phyloP scores from a whole-genome alignment of 2,888 invertebrate species.

The Meteorus cinctellus region DNA sequence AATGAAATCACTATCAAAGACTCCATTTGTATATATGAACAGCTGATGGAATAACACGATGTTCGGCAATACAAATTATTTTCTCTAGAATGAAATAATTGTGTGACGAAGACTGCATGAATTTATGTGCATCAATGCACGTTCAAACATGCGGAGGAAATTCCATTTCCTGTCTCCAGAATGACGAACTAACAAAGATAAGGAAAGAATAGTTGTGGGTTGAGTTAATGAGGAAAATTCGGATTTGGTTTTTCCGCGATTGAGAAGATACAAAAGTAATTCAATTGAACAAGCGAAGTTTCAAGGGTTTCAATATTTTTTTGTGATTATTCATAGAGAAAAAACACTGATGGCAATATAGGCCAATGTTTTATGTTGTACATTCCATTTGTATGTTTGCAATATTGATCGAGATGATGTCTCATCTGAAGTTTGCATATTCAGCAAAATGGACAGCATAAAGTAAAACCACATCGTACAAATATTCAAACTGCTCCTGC shows the following conservation, averaged over 20 bases:
- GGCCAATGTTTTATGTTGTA: too few species aligned
- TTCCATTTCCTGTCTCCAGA: constrained; percentile 20
- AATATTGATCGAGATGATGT: too few species aligned
- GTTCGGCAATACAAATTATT: not conserved
- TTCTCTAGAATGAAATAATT: not conserved
- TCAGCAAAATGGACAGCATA: constrained; percentile 67
- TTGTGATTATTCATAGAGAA: too few species aligned
- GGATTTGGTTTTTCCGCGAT: too few species aligned
- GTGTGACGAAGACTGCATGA: not conserved
- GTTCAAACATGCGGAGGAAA: not conserved
- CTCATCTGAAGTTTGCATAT: constrained; percentile 66
- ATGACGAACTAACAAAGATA: constrained; percentile 27
- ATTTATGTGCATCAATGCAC: not conserved
- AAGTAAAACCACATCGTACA: constrained; percentile 68
- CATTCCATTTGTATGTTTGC: too few species aligned
- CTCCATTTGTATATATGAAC: not conserved
- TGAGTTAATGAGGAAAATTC: not conserved
- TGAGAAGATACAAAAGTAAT: too few species aligned
- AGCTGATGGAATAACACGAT: not conserved
- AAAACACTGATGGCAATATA: too few species aligned
- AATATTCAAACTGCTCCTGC: constrained; percentile 68
- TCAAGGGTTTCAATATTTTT: too few species aligned
- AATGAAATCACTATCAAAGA: constrained; percentile 5
- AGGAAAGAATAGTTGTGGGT: not conserved
- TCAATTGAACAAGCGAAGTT: too few species aligned